Evolutionary conservation across 1,140 invertebrate genomes (phyloP), one percentile per base, ranked within the genome.

Genomic region (Polypedilum vanderplanki): DNA sequence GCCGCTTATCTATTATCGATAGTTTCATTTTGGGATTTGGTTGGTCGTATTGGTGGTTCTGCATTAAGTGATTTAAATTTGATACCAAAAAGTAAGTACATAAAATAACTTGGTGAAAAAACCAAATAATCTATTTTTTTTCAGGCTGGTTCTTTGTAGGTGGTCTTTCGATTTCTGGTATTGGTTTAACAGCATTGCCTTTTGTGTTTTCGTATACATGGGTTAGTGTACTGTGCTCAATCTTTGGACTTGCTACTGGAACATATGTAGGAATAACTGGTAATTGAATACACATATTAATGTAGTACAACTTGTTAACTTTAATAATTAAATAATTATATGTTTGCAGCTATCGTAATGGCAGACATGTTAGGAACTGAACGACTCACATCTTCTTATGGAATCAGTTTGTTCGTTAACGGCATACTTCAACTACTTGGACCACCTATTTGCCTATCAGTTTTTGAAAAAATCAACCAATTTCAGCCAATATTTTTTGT

Each of bases 121-220:
- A n/a, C n/a, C n/a, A n/a, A n/a, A n/a, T n/a, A n/a, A n/a, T n/a
- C n/a, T n/a, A n/a, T n/a, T n/a, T n/a, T n/a, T n/a, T n/a, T n/a
- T n/a, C n/a, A n/a, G n/a, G n/a, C n/a, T 92, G 88, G 85, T 94
- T 93, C 81, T 94, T 92, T 78, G 88, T 93, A 18, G 88, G 89
- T 0, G 92, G 92, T 0, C 80, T 94, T 0, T 83, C 93, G 0
- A 78, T 93, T 24, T 94, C 92, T 0, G 92, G 92, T 0, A 81
- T 93, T 18, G 88, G 90, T 4, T 81, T 94, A 75, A 84, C 89
- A 0, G 78, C 90, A 1, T 80, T 94, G 20, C 93, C 92, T 0
- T 83, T 90, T 17, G 86, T 88, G 1, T 81, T 79, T 0, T 84
- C 83, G 46, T 89, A 88, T 80, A 77, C 80, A 2, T 83, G 84